Evolutionary conservation across 2,888 invertebrate genomes (phyloP), one percentile per base, ranked within the genome.

Genomic region (Calliopum simillimum): DNA sequence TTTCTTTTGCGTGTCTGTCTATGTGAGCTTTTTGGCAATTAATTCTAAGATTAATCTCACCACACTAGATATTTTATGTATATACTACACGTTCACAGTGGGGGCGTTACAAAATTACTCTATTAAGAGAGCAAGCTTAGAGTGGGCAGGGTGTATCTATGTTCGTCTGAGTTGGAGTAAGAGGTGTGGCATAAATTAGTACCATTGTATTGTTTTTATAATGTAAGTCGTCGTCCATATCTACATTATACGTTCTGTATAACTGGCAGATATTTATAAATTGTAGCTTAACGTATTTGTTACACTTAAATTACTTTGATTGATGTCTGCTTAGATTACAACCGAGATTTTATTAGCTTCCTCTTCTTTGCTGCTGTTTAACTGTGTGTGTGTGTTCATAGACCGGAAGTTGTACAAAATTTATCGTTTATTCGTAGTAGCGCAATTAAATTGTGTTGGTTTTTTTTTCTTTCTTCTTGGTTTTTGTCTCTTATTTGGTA

Each of bases 41-140:
- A 64, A 64, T 64, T 64, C 64, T 33, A 19, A 64, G 64, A 64
- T 64, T 51, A 64, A 64, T 64, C 53, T 64, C 51, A 64, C 51
- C 64, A 53, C 33, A 64, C 64, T 16, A 49, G 12, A 12, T 33
- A 16, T 19, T 59, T 19, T 59, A 59, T 59, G 41, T 43, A 43
- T 41, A 59, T 59, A 53, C 19, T 19, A 33, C n/a, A 19, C 41
- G 13, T 19, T 6, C 14, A 16, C 3, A 16, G 11, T 21, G 14
- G 14, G 14, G 23, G 12, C 5, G 23, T 14, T 33, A 33, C 8
- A 33, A 23, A 49, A 33, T 33, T 51, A 16, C 41, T 61, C 46
- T 61, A 61, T 61, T 61, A 61, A 46, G 61, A 61, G 44, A 25
- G 55, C 16, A 41, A 41, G 33, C 41, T 19, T 13, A 2, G 14